Conservation (phyloP, 2,888 invertebrate genomes). For the Liopterus haemorrhoidalis region DNA sequence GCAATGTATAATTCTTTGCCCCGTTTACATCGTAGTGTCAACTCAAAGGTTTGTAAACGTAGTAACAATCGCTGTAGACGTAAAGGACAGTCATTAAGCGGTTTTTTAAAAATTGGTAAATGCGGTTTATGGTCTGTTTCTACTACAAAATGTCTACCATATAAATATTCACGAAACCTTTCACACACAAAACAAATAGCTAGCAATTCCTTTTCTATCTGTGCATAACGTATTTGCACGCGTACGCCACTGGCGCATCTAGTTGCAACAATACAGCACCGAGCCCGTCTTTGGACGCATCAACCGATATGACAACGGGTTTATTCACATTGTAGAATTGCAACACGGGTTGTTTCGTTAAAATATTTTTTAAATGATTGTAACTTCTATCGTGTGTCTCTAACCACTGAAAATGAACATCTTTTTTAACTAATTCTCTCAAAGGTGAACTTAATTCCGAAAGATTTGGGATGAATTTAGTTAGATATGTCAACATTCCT, state of each 20-base stretch:
- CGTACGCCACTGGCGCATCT: conserved; percentile 32
- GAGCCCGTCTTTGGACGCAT: conserved; percentile 32
- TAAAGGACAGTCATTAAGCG: conserved; percentile 27
- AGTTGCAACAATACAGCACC: conserved; percentile 33
- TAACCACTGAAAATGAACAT: conserved; percentile 20
- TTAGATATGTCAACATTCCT: conserved; percentile 34
- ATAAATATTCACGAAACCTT: conserved; percentile 35
- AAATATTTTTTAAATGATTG: conserved; percentile 21
- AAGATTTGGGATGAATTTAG: conserved; percentile 34
- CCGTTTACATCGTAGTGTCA: conserved; percentile 15
- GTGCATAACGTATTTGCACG: conserved; percentile 31
- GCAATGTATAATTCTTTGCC: conserved; percentile 20
- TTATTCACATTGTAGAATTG: conserved; percentile 22
- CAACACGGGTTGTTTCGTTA: conserved; percentile 20
- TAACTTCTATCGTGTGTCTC: conserved; percentile 22
- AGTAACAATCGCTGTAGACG: conserved; percentile 33
- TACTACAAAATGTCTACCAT: conserved; percentile 29
- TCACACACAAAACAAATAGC: conserved; percentile 33
- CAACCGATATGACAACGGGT: conserved; percentile 29
- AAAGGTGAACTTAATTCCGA: conserved; percentile 29
- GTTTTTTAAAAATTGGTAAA: conserved; percentile 31
- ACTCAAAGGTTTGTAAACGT: conserved; percentile 29
- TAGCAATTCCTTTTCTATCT: conserved; percentile 35
- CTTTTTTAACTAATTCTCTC: conserved; percentile 30
- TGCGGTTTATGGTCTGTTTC: conserved; percentile 37